Conservation (phyloP, 2,113 vertebrate species). For the Lontra canadensis region DNA sequence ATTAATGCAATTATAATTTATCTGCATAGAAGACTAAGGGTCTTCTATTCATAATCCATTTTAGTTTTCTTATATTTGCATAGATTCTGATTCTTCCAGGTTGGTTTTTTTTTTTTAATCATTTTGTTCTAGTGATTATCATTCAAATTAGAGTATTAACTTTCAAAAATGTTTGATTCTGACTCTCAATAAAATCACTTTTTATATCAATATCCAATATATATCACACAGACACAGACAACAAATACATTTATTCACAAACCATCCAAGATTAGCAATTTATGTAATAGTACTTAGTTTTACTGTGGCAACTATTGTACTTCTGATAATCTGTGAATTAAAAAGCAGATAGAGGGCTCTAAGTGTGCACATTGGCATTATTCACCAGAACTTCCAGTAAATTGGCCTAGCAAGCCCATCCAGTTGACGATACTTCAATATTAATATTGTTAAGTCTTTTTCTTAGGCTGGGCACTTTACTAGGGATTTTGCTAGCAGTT, state of each 20-base stretch:
- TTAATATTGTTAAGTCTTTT: background rate
- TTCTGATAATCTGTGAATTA: background rate
- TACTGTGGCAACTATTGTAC: background rate
- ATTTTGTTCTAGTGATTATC: background rate
- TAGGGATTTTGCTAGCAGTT: background rate
- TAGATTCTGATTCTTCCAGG: background rate
- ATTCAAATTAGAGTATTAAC: background rate
- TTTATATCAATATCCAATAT: background rate
- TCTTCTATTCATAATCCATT: slow-evolving; percentile 19
- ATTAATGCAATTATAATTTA: background rate
- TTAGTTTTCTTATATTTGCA: background rate
- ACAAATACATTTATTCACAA: background rate
- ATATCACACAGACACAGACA: background rate
- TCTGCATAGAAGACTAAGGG: background rate
- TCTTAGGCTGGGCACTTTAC: background rate
- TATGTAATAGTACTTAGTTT: background rate
- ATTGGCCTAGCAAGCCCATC: background rate
- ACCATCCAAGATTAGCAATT: background rate
- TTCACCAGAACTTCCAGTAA: background rate
- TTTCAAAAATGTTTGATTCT: slow-evolving; percentile 14
- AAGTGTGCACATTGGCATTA: background rate
- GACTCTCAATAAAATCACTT: background rate
- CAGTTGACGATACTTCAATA: background rate
- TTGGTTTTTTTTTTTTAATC: background rate
- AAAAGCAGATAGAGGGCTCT: background rate